phyloP scores from a whole-genome alignment of 2,113 vertebrate genomes.

The Eptatretus burgeri region DNA sequence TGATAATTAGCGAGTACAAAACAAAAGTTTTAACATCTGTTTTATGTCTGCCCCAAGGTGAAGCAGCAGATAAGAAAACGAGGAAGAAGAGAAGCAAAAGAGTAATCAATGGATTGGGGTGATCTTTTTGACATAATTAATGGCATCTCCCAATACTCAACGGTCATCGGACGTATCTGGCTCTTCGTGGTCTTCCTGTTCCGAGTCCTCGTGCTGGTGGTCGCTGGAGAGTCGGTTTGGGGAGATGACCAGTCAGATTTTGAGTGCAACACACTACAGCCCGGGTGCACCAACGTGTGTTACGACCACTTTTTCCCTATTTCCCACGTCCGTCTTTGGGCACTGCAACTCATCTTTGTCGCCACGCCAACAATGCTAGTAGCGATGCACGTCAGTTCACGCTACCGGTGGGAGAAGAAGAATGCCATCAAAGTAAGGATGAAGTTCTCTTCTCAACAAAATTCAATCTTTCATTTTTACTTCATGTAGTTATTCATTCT shows the following conservation, averaged over 20 bases:
- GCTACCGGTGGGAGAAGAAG: too few relatives aligned
- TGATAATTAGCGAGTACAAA: too few relatives aligned
- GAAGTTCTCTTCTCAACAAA: too few relatives aligned
- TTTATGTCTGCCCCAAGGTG: too few relatives aligned
- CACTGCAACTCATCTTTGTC: conserved; percentile 74
- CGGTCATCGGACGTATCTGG: conserved; percentile 52
- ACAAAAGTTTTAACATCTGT: too few relatives aligned
- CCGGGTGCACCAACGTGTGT: conserved; percentile 53
- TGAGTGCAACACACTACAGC: conserved; percentile 53
- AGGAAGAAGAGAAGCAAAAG: too few relatives aligned
- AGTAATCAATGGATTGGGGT: conserved; percentile 44
- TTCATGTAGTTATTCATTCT: too few relatives aligned
- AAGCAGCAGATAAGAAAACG: too few relatives aligned
- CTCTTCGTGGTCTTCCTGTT: conserved; percentile 67
- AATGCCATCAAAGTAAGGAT: too few relatives aligned
- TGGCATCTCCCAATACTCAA: conserved; percentile 68
- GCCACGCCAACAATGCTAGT: conserved; percentile 69
- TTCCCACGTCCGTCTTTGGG: conserved; percentile 71
- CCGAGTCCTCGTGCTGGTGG: conserved; percentile 52
- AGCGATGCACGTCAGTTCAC: conserved; percentile 28
- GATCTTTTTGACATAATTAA: conserved; percentile 28
- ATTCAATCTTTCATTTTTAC: too few relatives aligned
- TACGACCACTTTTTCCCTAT: conserved; percentile 53
- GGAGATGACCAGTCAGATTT: conserved; percentile 53
- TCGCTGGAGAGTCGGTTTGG: conserved; percentile 55